Evolutionary conservation across 2,888 invertebrate genomes (phyloP).

Genomic region (Catocala fraxini): DNA sequence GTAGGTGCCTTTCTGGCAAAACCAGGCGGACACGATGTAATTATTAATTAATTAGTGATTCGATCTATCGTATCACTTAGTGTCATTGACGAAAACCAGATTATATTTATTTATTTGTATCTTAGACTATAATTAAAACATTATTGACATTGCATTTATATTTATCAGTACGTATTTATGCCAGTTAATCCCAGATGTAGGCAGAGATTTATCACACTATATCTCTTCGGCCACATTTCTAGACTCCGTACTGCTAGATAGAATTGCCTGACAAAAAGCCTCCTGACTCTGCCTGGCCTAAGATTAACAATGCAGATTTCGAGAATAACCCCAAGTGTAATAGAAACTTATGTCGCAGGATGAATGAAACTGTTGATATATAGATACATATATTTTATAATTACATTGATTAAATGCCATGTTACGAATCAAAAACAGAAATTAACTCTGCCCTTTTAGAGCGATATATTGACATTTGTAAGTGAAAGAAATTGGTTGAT

Average conservation of each 20-base stretch:
- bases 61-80: constrained; percentile 22
- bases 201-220: too few relatives aligned
- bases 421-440: background rate
- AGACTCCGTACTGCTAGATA: too few relatives aligned
- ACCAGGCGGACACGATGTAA: constrained; percentile 51
- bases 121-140: constrained; percentile 6
- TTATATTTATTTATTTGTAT: constrained; percentile 16
- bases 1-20: constrained; percentile 45
- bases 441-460: constrained; percentile 40
- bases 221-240: too few relatives aligned
- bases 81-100: constrained; percentile 39
- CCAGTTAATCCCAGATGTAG: too few relatives aligned
- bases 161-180: background rate
- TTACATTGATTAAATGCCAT: too few relatives aligned
- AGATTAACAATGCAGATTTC: too few relatives aligned
- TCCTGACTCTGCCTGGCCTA: too few relatives aligned
- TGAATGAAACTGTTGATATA: too few relatives aligned
- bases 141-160: constrained; percentile 4
- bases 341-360: too few relatives aligned
- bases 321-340: too few relatives aligned
- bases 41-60: constrained; percentile 51
- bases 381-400: too few relatives aligned
- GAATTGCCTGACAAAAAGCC: too few relatives aligned
- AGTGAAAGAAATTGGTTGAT: constrained; percentile 44
- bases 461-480: constrained; percentile 46